Conservation (phyloP, 2,797 vertebrate species). For the Notolabrus celidotus region DNA sequence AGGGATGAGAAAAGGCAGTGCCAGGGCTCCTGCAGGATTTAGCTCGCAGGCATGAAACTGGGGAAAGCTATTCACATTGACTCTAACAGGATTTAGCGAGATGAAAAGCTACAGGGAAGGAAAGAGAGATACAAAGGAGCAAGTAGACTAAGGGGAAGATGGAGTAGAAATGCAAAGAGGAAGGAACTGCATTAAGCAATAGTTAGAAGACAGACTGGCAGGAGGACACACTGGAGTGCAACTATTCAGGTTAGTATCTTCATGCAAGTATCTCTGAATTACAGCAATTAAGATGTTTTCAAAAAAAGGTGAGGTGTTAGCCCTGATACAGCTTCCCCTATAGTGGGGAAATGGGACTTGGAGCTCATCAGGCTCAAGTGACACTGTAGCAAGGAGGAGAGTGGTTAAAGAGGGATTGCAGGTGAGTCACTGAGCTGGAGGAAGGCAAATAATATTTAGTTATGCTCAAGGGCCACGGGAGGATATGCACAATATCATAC, state of each 20-base stretch:
- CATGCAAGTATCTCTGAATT: slow-evolving; percentile 21
- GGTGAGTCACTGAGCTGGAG: slow-evolving; percentile 70
- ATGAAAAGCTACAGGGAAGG: slow-evolving; percentile 73
- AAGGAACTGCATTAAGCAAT: slow-evolving; percentile 29
- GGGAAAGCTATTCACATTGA: slow-evolving; percentile 62
- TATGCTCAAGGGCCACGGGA: slow-evolving; percentile 50
- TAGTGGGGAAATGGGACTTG: slow-evolving; percentile 30
- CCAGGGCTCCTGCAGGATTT: slow-evolving; percentile 60
- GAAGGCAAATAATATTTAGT: slow-evolving; percentile 44
- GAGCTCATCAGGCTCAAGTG: slow-evolving; percentile 29
- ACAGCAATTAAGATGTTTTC: slow-evolving; percentile 25
- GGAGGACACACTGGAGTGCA: slow-evolving; percentile 12
- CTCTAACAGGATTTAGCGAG: slow-evolving; percentile 78
- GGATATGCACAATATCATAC: slow-evolving; percentile 39
- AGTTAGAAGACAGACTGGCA: slow-evolving; percentile 19
- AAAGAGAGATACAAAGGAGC: slow-evolving; percentile 43
- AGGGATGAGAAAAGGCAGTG: slow-evolving; percentile 48
- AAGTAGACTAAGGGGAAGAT: slow-evolving; percentile 23
- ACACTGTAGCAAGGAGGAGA: slow-evolving; percentile 43
- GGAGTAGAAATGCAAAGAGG: slow-evolving; percentile 10
- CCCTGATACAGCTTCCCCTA: slow-evolving; percentile 22
- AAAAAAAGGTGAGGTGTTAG: slow-evolving; percentile 31
- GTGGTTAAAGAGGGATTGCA: slow-evolving; percentile 59
- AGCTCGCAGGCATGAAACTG: slow-evolving; percentile 63
- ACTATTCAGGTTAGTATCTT: slow-evolving; percentile 27